These are phyloP conservation scores for Ascaphus truei DNA, from an alignment of 2,113 vertebrate species.

Conservation along the genomic window DNA sequence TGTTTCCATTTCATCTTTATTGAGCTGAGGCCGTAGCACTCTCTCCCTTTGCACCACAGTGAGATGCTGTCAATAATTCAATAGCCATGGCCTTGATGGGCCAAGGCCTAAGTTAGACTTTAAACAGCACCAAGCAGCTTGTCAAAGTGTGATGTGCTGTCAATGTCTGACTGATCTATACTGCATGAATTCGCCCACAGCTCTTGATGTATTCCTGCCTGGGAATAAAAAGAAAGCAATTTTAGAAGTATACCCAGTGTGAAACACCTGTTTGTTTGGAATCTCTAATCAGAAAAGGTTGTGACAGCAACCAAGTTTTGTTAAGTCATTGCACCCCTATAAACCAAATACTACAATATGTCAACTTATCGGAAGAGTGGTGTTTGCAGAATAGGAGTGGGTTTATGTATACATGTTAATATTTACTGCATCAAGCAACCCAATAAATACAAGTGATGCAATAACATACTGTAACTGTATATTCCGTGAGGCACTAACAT, in stretches of 20 bases:
- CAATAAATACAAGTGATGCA: neutral
- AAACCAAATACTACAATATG: neutral
- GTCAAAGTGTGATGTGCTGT: conserved; percentile 70
- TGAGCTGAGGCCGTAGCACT: conserved; percentile 58
- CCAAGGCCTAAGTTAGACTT: conserved; percentile 68
- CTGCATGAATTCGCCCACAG: conserved; percentile 65
- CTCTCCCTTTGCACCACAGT: conserved; percentile 57
- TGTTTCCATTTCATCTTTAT: conserved; percentile 78
- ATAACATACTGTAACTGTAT: too few relatives aligned
- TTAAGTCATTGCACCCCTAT: conserved; percentile 13
- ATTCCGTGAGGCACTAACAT: too few relatives aligned
- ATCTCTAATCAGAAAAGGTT: conserved; percentile 50
- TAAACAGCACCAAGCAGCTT: conserved; percentile 71
- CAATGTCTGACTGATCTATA: conserved; percentile 73
- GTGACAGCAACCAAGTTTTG: conserved; percentile 14
- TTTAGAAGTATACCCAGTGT: conserved; percentile 56
- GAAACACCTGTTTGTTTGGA: conserved; percentile 63
- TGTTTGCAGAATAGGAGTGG: neutral
- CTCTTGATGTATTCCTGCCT: conserved; percentile 63
- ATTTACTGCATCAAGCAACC: neutral
- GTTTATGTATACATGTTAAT: neutral
- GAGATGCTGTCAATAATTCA: conserved; percentile 81
- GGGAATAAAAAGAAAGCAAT: conserved; percentile 68
- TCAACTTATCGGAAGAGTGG: neutral
- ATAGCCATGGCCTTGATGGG: conserved; percentile 70